Conservation (phyloP, 1,140 invertebrate species). For the Drosophila lowei region DNA sequence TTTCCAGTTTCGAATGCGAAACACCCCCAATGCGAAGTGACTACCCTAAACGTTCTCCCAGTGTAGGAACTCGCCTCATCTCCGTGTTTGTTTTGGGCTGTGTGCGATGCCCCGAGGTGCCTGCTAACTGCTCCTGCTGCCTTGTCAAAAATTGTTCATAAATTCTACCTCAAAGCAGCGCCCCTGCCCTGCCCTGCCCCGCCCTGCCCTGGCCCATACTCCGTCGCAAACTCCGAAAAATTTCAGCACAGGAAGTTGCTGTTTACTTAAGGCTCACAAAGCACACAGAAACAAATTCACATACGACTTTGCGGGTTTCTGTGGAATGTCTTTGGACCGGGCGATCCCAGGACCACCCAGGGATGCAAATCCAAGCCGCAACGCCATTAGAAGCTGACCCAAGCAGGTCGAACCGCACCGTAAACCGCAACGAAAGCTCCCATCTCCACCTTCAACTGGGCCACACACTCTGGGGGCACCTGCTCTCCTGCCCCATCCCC, state of each 20-base stretch:
- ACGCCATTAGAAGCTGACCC: slow-evolving; percentile 69
- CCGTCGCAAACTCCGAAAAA: slow-evolving; percentile 19
- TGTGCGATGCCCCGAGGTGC: slow-evolving; percentile 62
- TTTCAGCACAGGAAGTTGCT: slow-evolving; percentile 75
- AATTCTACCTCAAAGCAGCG: slow-evolving; percentile 40
- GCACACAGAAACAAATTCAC: slow-evolving; percentile 1
- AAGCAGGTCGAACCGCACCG: slow-evolving; percentile 56
- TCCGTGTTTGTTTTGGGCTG: slow-evolving; percentile 48
- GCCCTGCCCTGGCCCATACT: not conserved
- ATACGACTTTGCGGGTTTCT: slow-evolving; percentile 31
- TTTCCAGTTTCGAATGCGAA: too few species aligned
- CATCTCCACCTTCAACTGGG: slow-evolving; percentile 42
- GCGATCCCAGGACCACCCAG: slow-evolving; percentile 43
- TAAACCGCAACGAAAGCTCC: slow-evolving; percentile 36
- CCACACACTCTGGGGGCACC: slow-evolving; percentile 34
- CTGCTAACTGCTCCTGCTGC: slow-evolving; percentile 48
- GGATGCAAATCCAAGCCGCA: slow-evolving; percentile 70
- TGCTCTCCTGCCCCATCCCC: slow-evolving; percentile 24
- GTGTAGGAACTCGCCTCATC: slow-evolving; percentile 11
- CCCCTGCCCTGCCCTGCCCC: not conserved
- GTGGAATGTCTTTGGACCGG: slow-evolving; percentile 43
- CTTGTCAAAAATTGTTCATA: slow-evolving; percentile 78
- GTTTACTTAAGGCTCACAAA: slow-evolving; percentile 64
- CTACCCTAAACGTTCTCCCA: slow-evolving; percentile 6
- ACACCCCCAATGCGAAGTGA: too few species aligned